phyloP scores from a whole-genome alignment of 2,888 invertebrate genomes.

The Agriopis leucophaearia region DNA sequence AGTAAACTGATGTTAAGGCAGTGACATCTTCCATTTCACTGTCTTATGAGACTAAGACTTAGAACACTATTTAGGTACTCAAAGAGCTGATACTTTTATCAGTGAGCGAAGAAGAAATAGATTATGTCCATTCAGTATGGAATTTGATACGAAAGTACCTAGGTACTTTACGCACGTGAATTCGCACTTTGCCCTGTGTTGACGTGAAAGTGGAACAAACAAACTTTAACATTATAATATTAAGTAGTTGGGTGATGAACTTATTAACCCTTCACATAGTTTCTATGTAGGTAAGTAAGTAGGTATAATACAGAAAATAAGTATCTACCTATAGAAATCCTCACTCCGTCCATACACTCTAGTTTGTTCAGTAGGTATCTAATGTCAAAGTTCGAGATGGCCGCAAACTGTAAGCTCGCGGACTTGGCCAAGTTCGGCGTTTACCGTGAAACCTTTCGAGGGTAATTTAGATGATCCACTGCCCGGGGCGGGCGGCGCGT shows the following conservation, averaged over 20 bases:
- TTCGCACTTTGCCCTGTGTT: neutral
- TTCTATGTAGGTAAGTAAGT: neutral
- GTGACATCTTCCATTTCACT: too few relatives aligned
- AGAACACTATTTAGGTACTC: too few relatives aligned
- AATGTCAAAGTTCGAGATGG: conserved; percentile 61
- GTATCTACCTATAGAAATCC: neutral
- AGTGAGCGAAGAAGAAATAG: too few relatives aligned
- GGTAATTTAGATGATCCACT: conserved; percentile 30
- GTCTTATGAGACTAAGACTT: too few relatives aligned
- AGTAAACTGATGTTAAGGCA: too few relatives aligned
- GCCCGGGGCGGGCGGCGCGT: conserved; percentile 27
- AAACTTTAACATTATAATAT: neutral
- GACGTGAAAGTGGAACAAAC: neutral
- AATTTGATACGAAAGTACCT: too few relatives aligned
- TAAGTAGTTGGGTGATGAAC: neutral
- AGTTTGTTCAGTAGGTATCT: conserved; percentile 58
- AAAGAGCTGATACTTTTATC: too few relatives aligned
- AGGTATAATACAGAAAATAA: too few relatives aligned
- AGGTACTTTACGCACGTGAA: neutral
- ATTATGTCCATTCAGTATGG: too few relatives aligned
- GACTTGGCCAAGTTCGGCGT: conserved; percentile 47
- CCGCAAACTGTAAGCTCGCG: conserved; percentile 42
- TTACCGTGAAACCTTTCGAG: conserved; percentile 47
- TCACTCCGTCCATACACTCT: conserved; percentile 30
- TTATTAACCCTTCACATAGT: neutral